Evolutionary conservation across 2,888 invertebrate species (phyloP), one percentile per base, ranked within the genome.

Genomic region (Ectemnius cavifrons): DNA sequence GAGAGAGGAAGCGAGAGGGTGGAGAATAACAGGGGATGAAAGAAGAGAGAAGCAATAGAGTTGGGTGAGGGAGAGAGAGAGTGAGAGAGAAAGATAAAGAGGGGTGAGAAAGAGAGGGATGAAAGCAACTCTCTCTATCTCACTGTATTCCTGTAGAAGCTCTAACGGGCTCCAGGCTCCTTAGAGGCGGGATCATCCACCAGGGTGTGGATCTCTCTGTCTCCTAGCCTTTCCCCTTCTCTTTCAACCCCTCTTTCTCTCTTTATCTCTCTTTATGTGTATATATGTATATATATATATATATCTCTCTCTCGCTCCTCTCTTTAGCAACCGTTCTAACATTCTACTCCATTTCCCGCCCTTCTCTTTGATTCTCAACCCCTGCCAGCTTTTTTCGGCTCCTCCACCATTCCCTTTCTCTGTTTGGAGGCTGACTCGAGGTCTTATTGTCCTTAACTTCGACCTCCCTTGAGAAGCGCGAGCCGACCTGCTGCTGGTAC

Each of bases 121-220:
- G 37, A 37, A 37, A 4, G 8, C 2, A 68, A 72, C 77, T 77
- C 81, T 71, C 69, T 20, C 20, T 20, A 1, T 20, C 20, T 20
- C 20, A 1, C 20, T 20, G 20, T 20, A 2, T 20, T 20, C 20
- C 49, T 58, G 62, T 71, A 58, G 59, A 63, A 58, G 74, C 77
- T 68, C 78, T 69, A 69, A 73, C 80, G 78, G 80, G 80, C 83
- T 37, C 37, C 37, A 37, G 84, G 84, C 83, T 89, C 89, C 88
- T 88, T 85, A 89, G 90, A 90, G 90, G 90, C 89, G 90, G 90
- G 89, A 90, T 90, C 89, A 90, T 90, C 89, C 89, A 80, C 86
- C 85, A 85, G 86, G 87, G 87, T 85, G 86, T 87, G 77, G 72
- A 77, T 73, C 65, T 76, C 62, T 71, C 69, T 67, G 16, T 67